phyloP scores from a whole-genome alignment of 2,113 vertebrate species.

The Cariama cristata region DNA sequence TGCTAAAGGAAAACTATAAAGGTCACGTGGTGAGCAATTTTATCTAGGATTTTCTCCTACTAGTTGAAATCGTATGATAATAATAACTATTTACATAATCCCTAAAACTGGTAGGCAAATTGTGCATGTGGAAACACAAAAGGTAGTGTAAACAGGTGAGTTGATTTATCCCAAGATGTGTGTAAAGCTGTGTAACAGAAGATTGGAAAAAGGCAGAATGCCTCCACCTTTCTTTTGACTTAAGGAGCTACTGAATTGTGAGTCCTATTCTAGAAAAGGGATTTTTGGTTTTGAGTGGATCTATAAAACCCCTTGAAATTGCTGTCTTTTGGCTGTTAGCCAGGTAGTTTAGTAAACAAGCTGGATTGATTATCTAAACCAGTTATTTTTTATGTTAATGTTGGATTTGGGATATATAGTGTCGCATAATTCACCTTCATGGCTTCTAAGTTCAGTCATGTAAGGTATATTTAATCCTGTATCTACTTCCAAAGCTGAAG shows the following conservation, averaged over 20 bases:
- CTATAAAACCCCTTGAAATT: neutral
- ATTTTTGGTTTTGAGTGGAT: neutral
- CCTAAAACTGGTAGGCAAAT: conserved; percentile 10
- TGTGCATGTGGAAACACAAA: neutral
- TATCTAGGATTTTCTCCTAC: conserved; percentile 30
- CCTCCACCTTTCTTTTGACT: neutral
- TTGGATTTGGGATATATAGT: neutral
- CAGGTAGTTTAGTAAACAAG: neutral
- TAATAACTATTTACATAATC: conserved; percentile 53
- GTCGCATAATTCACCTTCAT: neutral
- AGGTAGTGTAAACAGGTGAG: neutral
- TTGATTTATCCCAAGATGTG: neutral
- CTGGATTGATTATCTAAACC: neutral
- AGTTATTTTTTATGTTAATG: neutral
- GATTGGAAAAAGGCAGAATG: neutral
- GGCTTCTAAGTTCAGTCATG: neutral
- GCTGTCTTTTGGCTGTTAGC: neutral
- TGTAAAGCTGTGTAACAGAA: neutral
- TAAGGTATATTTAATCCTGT: neutral
- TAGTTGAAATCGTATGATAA: neutral
- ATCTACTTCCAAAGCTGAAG: neutral
- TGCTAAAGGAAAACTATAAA: conserved; percentile 23
- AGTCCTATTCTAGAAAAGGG: neutral
- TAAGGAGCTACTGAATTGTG: neutral
- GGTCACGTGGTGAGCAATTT: conserved; percentile 30